Conservation (phyloP, 2,113 vertebrate species). For the Pandion haliaetus region DNA sequence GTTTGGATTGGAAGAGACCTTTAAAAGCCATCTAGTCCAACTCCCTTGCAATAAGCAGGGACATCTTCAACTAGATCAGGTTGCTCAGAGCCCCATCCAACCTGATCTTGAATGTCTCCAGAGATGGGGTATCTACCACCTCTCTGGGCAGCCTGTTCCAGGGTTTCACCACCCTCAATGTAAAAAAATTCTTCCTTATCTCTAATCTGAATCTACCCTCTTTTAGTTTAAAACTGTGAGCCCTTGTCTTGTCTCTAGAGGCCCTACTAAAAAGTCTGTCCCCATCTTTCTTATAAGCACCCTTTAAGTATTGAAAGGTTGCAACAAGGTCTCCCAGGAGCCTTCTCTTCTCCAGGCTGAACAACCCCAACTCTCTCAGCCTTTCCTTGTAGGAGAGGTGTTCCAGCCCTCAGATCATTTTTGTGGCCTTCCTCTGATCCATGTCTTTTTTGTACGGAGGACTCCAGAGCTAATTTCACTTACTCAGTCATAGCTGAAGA, state of each 20-base stretch:
- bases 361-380: neutral
- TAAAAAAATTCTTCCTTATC: neutral
- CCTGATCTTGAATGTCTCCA: neutral
- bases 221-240: neutral
- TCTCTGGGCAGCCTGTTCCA: neutral
- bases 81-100: rapidly evolving
- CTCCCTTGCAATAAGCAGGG: no score
- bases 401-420: neutral
- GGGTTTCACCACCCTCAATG: neutral
- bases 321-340: rapidly evolving
- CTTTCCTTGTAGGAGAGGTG: neutral
- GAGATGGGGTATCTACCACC: neutral
- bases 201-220: neutral
- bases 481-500: neutral
- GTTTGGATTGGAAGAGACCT: neutral
- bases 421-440: neutral
- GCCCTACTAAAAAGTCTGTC: neutral
- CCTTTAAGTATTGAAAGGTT: neutral
- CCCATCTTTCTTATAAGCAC: neutral
- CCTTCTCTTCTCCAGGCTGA: neutral
- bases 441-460: neutral
- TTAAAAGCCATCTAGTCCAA: neutral
- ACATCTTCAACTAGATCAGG: neutral
- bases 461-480: neutral
- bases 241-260: rapidly evolving